Evolutionary conservation across 2,888 invertebrate species (phyloP).

Genomic region (Drosophila atripex): DNA sequence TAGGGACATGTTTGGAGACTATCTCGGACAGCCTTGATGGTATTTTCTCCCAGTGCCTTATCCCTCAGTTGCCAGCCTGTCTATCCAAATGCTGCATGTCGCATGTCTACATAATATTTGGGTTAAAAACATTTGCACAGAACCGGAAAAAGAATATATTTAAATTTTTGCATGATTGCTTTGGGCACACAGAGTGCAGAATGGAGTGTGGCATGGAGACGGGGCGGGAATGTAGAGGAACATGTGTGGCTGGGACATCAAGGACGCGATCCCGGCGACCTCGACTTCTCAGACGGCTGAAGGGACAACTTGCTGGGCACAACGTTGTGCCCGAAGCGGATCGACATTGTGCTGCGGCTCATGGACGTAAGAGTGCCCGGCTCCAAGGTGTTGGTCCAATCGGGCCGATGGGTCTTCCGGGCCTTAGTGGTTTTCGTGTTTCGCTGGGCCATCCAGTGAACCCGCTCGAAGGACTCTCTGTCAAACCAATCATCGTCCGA

Average conservation of each 20-base stretch:
- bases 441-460: constrained; percentile 6
- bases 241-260: not conserved
- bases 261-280: not conserved
- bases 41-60: constrained; percentile 9
- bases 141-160: constrained; percentile 55
- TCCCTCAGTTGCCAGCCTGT: constrained; percentile 46
- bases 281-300: not conserved
- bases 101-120: constrained; percentile 79
- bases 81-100: constrained; percentile 64
- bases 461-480: not conserved
- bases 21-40: too few species aligned
- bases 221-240: not conserved
- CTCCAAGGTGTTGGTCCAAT: not conserved
- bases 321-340: not conserved
- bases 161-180: constrained; percentile 77
- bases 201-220: constrained; percentile 12
- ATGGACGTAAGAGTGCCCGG: too few species aligned
- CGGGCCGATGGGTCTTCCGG: not conserved
- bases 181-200: constrained; percentile 43
- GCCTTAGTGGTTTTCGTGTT: not conserved
- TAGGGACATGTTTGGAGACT: too few species aligned
- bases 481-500: not conserved
- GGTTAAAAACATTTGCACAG: constrained; percentile 72
- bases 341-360: not conserved
- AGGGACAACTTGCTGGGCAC: not conserved